These are phyloP conservation scores for Rhopilema esculentum DNA, from an alignment of 30 jellyfish, hydroid and myxozoan species.

Conservation along the genomic window DNA sequence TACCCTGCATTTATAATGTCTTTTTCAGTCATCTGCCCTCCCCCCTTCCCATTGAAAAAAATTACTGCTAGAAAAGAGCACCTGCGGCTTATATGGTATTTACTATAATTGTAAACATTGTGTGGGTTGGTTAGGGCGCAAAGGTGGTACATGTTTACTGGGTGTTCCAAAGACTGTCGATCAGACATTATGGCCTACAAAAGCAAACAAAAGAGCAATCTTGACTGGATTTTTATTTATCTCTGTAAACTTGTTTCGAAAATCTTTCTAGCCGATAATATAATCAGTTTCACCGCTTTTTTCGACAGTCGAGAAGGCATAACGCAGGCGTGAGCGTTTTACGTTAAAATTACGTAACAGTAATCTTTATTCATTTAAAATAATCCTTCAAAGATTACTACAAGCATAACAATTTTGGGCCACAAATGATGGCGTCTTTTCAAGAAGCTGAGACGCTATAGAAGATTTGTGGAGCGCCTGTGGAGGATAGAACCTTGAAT, in stretches of 20 bases:
- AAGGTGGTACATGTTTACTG: too few species aligned
- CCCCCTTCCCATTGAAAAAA: too few species aligned
- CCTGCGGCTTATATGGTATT: too few species aligned
- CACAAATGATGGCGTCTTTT: neutral
- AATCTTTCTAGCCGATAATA: neutral
- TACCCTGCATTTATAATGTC: too few species aligned
- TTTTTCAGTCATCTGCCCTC: too few species aligned
- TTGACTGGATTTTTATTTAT: too few species aligned
- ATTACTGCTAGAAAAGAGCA: too few species aligned
- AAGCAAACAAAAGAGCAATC: too few species aligned
- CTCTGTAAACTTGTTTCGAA: neutral
- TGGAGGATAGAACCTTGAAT: neutral
- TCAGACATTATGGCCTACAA: too few species aligned
- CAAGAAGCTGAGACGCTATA: neutral
- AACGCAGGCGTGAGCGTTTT: neutral
- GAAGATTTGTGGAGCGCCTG: neutral
- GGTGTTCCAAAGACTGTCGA: too few species aligned
- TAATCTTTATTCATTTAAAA: neutral
- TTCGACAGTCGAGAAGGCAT: neutral
- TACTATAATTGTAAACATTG: too few species aligned
- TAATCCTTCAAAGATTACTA: neutral
- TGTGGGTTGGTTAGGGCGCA: too few species aligned
- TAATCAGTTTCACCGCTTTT: neutral
- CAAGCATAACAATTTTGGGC: neutral
- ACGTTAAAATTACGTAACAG: neutral